phyloP scores from a whole-genome alignment of 1,140 invertebrate genomes.

The Pseudomyrmex gracilis region DNA sequence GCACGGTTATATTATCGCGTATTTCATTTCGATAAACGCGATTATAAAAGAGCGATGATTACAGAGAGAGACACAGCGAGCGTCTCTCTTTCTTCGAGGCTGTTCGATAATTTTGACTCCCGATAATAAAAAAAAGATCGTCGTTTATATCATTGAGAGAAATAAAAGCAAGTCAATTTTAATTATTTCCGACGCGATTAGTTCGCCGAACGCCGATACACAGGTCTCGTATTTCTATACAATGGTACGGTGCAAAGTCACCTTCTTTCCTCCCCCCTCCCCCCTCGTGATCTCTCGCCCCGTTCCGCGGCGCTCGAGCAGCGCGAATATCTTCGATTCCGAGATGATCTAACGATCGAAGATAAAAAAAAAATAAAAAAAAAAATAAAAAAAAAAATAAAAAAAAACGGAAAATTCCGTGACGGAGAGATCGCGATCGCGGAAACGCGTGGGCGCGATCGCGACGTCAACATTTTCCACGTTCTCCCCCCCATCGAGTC shows the following conservation, averaged over 20 bases:
- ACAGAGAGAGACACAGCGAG: no score
- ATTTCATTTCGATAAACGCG: no score
- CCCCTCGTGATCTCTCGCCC: conserved; percentile 14
- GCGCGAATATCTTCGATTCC: neutral
- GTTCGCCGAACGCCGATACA: neutral
- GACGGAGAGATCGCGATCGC: conserved; percentile 21
- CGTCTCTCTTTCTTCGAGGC: neutral
- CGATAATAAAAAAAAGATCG: conserved; percentile 23
- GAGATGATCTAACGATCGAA: neutral
- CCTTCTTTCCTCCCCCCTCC: no score
- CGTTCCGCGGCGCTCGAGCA: neutral
- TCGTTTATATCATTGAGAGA: conserved; percentile 2
- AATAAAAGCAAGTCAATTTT: neutral
- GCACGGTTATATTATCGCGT: no score
- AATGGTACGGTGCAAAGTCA: conserved; percentile 17
- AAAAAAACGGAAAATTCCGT: neutral
- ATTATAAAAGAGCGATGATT: no score
- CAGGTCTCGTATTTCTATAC: conserved; percentile 11
- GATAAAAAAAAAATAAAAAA: neutral
- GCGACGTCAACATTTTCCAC: conserved; percentile 31
- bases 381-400: no score
- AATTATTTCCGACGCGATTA: neutral
- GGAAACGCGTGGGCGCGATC: neutral
- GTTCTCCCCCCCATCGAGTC: conserved; percentile 79
- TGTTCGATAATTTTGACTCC: neutral